Conservation (phyloP, 2,113 vertebrate species). For the Aramus guarauna region DNA sequence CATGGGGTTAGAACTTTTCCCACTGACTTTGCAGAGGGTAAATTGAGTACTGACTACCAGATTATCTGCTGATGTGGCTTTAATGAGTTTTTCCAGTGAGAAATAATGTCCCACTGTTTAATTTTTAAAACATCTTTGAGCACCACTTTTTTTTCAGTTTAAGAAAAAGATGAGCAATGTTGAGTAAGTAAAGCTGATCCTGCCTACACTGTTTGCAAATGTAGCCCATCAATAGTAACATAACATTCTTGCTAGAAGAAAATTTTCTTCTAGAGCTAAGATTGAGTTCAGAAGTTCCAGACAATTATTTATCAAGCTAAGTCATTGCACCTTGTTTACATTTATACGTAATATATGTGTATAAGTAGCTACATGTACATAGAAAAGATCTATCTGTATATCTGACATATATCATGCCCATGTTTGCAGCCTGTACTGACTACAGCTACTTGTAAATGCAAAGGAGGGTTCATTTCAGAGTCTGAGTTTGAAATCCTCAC, state of each 20-base stretch:
- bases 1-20: background rate
- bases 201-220: background rate
- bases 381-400: background rate
- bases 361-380: background rate
- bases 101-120: background rate
- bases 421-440: too few relatives aligned
- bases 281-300: background rate
- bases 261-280: background rate
- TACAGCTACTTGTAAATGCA: background rate
- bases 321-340: background rate
- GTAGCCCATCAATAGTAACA: background rate
- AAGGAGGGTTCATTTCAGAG: background rate
- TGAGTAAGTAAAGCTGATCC: background rate
- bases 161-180: background rate
- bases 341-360: background rate
- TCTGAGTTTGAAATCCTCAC: background rate
- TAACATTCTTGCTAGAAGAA: background rate
- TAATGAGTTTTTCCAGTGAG: background rate
- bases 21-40: background rate
- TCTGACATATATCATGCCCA: too few relatives aligned
- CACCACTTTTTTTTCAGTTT: background rate
- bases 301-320: background rate
- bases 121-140: background rate
- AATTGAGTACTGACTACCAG: background rate
- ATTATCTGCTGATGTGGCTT: background rate